Conservation (phyloP, 1,140 invertebrate genomes). For the Drosophila truncata region DNA sequence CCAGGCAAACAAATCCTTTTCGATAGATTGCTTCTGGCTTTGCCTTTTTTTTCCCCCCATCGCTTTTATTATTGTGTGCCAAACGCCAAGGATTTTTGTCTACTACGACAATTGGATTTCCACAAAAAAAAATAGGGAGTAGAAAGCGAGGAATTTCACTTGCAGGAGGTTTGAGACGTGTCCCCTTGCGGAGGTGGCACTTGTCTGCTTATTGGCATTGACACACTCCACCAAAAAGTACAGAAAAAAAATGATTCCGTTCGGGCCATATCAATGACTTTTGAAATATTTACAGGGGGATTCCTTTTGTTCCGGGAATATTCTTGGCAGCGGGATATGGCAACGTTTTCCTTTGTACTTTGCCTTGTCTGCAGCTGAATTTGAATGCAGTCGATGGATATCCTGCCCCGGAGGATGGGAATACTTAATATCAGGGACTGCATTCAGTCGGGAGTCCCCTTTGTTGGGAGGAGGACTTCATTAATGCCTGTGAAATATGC, state of each 20-base stretch:
- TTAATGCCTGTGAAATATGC: conserved; percentile 49
- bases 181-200: conserved; percentile 42
- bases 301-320: conserved; percentile 26
- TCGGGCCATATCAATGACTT: conserved; percentile 62
- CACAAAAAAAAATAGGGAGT: conserved; percentile 16
- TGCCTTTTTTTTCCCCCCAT: conserved; percentile 26
- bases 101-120: conserved; percentile 71
- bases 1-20: conserved; percentile 78
- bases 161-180: conserved; percentile 43
- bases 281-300: conserved; percentile 25
- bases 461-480: conserved; percentile 55
- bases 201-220: conserved; percentile 68
- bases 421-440: conserved; percentile 31
- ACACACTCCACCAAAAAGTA: conserved; percentile 14
- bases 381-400: conserved; percentile 42
- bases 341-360: conserved; percentile 37
- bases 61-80: conserved; percentile 46
- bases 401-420: not conserved
- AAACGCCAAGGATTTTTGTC: conserved; percentile 62
- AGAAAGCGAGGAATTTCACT: not conserved
- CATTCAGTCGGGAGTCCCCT: conserved; percentile 23
- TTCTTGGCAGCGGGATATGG: conserved; percentile 30
- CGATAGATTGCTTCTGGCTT: conserved; percentile 64
- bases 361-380: conserved; percentile 24
- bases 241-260: conserved; percentile 62